Evolutionary conservation across 2,888 invertebrate genomes (phyloP).

Genomic region (Agriopis marginaria): DNA sequence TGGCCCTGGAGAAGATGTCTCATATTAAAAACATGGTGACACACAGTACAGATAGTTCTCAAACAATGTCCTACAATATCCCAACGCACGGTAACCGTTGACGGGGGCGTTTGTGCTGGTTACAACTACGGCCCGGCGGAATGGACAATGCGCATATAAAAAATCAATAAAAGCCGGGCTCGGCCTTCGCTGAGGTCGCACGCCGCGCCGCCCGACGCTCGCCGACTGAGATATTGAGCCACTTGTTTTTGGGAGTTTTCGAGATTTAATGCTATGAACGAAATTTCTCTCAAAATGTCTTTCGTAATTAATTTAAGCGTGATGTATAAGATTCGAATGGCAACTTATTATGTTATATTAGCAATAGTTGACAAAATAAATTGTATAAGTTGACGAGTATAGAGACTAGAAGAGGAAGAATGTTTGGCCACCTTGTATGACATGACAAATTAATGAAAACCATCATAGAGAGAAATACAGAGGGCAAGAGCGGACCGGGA

Average conservation of each 20-base stretch:
- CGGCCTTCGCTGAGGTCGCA: slow-evolving; percentile 82
- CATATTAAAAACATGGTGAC: background rate
- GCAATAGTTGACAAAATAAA: too few species aligned
- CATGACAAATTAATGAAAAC: too few species aligned
- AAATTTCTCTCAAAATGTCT: slow-evolving; percentile 7
- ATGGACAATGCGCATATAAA: slow-evolving; percentile 85
- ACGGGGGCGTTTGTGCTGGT: slow-evolving; percentile 53
- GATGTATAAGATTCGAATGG: slow-evolving; percentile 1
- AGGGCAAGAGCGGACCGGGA: too few species aligned
- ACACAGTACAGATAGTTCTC: background rate
- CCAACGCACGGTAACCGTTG: slow-evolving; percentile 26
- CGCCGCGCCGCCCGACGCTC: slow-evolving; percentile 48
- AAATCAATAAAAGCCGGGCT: slow-evolving; percentile 83
- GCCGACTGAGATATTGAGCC: slow-evolving; percentile 27
- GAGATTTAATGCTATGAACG: slow-evolving; percentile 17
- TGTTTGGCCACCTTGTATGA: too few species aligned
- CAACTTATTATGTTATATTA: background rate
- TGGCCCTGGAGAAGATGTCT: background rate
- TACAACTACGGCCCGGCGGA: slow-evolving; percentile 58
- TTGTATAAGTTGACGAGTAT: too few species aligned
- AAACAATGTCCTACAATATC: slow-evolving; percentile 1
- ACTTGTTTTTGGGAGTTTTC: slow-evolving; percentile 32
- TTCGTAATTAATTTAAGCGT: slow-evolving; percentile 3
- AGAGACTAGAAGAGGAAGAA: too few species aligned
- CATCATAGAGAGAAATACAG: too few species aligned